Conservation (phyloP, 2,797 vertebrate genomes). For the Phrynocephalus vlangalii region DNA sequence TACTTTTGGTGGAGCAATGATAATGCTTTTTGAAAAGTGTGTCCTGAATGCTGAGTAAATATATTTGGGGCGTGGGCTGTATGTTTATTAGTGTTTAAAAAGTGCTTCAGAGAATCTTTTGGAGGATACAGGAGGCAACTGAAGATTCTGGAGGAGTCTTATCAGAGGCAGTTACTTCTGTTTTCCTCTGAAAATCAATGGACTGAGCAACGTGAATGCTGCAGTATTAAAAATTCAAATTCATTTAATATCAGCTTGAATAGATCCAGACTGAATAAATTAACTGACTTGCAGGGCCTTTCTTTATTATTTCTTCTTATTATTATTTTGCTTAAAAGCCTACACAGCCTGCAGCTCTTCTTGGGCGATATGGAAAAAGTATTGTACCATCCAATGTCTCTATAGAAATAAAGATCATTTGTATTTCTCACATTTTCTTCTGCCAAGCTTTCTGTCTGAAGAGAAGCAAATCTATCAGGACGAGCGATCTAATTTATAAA, state of each 20-base stretch:
- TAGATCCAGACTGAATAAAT: constrained; percentile 50
- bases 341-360: constrained; percentile 35
- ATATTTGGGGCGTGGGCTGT: neutral
- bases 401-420: constrained; percentile 63
- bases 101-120: constrained; percentile 42
- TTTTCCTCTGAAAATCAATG: constrained; percentile 51
- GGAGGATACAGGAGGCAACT: constrained; percentile 7
- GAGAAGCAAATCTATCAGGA: constrained; percentile 55
- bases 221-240: constrained; percentile 60
- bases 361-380: constrained; percentile 37
- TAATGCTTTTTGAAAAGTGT: neutral
- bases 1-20: neutral
- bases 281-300: constrained; percentile 33
- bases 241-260: constrained; percentile 56
- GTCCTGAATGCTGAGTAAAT: neutral
- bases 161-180: constrained; percentile 36
- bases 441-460: constrained; percentile 50
- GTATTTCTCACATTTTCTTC: constrained; percentile 65
- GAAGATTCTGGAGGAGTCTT: constrained; percentile 30
- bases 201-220: constrained; percentile 57
- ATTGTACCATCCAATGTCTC: constrained; percentile 52
- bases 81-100: constrained; percentile 21
- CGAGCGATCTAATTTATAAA: constrained; percentile 66
- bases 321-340: constrained; percentile 35
- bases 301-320: constrained; percentile 38